Evolutionary conservation across 37 sponge, comb jelly and placozoan species (phyloP), one percentile per base, ranked within the genome.

Genomic region (Chondrilla cf. caribensis): DNA sequence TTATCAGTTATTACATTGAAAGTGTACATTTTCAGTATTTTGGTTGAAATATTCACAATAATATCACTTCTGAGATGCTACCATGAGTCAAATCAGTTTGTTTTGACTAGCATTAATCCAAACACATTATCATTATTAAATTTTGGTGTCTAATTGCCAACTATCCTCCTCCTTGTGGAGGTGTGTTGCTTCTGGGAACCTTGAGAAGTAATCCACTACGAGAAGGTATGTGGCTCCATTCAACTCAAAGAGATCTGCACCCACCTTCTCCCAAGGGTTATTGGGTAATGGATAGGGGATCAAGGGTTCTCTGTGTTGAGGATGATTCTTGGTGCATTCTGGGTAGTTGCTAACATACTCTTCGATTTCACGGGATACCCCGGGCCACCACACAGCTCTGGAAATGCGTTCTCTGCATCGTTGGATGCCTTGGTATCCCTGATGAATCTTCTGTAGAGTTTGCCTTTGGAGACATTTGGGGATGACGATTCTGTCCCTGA

Each of bases 81-180:
- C n/a, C n/a, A n/a, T n/a, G n/a, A n/a, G n/a, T n/a, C n/a, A n/a
- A n/a, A n/a, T n/a, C n/a, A n/a, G n/a, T n/a, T n/a, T n/a, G n/a
- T n/a, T n/a, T n/a, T n/a, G n/a, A n/a, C 78, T 18, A 70, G 33
- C 19, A 88, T 65, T 9, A 47, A 58, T 58, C 82, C 85, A 9
- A 85, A 85, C 42, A 88, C 79, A 1, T 81, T 85, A 64, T 80
- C 60, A 38, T 80, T 44, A 1, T 83, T 37, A 37, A 87, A 87
- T n/a, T 79, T 37, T n/a, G 83, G n/a, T 43, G 76, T 81, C 67
- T 82, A 28, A 1, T 18, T 47, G 19, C 35, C 1, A 18, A 87
- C 83, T 7, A 87, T 38, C 8, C 59, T 28, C 9, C 21, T 58
- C 33, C 84, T 83, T 11, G 88, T 88, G 11, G 89, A 88, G 77